Evolutionary conservation across 2,888 invertebrate species (phyloP), one percentile per base, ranked within the genome.

Genomic region (Rhorus exstirpatorius): DNA sequence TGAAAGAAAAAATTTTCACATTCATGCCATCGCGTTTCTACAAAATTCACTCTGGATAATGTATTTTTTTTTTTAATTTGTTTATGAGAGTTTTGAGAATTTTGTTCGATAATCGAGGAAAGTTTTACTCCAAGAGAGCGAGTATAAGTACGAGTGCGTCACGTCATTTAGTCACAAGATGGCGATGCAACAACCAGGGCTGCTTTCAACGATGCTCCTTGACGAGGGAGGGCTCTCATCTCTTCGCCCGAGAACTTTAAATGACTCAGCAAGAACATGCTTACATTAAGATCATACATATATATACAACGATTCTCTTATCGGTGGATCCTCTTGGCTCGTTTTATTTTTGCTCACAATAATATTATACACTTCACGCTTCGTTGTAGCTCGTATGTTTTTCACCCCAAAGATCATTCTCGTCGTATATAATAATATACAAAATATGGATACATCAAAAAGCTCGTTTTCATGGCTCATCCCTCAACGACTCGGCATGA

Each of bases 221-320:
- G n/a, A 53, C 51, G 41, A 26, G n/a, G n/a, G 12, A 44, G 35
- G 26, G 35, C 46, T 68, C 46, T 49, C 55, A 65, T 67, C 58
- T 76, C 35, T 35, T 26, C 31, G 31, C 46, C n/a, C 35, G 53
- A 65, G 75, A 71, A 81, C 65, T 77, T 81, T 60, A 61, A 78
- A 71, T 78, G 68, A 70, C 60, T 81, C 72, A 55, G 65, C 71
- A 77, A 81, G 61, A 72, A 41, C 72, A 72, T 68, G 72, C 51
- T 77, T 51, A 71, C 63, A n/a, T n/a, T n/a, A n/a, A n/a, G n/a
- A n/a, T n/a, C n/a, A n/a, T n/a, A n/a, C n/a, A n/a, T n/a, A n/a
- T n/a, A n/a, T n/a, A n/a, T n/a, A n/a, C n/a, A n/a, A n/a, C n/a
- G n/a, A n/a, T n/a, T n/a, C n/a, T n/a, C 41, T 41, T 24, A 51